These are phyloP conservation scores for Sternarchorhynchus goeldii DNA, from an alignment of 2,797 vertebrate species.

Conservation along the genomic window DNA sequence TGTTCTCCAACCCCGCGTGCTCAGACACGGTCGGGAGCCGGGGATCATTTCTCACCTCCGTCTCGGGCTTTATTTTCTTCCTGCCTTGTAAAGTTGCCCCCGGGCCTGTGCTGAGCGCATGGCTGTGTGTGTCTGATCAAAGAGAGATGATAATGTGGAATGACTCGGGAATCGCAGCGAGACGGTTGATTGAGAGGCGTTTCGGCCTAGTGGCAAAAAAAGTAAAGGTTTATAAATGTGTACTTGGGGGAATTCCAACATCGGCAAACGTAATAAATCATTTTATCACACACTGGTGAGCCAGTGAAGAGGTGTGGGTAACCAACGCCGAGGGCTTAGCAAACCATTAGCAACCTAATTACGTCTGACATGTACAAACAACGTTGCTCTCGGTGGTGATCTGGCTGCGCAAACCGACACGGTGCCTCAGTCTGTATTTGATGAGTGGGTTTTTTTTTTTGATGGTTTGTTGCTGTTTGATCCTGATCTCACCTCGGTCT, in stretches of 20 bases:
- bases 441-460: background rate
- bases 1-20: too few relatives aligned
- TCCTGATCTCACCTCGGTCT: background rate
- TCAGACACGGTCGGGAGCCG: too few relatives aligned
- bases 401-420: conserved; percentile 3
- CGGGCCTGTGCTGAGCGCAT: too few relatives aligned
- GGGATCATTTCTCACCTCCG: too few relatives aligned
- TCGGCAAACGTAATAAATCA: conserved; percentile 11
- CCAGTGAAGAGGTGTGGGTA: conserved; percentile 21
- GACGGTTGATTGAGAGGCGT: conserved; percentile 11
- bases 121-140: conserved; percentile 23
- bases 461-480: background rate
- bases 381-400: background rate
- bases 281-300: background rate
- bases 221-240: conserved; percentile 8
- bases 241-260: conserved; percentile 3
- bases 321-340: conserved; percentile 6
- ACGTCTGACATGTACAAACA: conserved; percentile 26
- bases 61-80: too few relatives aligned
- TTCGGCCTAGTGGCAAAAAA: conserved; percentile 3
- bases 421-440: background rate
- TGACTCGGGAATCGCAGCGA: conserved; percentile 13
- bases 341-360: conserved; percentile 33
- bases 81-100: too few relatives aligned
- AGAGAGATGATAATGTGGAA: conserved; percentile 1